phyloP scores from a whole-genome alignment of 2,113 vertebrate species.

The Chaetodon auriga region DNA sequence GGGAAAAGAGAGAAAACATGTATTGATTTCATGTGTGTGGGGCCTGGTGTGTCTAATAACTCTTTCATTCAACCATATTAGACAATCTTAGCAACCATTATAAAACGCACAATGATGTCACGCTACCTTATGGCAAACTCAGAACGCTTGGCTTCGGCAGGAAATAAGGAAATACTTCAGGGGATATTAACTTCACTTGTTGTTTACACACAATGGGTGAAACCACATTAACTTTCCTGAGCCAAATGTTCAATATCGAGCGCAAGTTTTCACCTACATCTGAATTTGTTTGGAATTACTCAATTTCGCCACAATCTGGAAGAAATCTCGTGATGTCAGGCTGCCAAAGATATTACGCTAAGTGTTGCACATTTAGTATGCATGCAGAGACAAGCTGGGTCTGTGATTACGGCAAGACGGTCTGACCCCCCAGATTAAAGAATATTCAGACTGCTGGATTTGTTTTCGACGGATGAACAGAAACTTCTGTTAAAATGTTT shows the following conservation, averaged over 20 bases:
- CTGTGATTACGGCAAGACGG: neutral
- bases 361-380: constrained; percentile 43
- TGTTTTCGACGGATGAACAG: neutral
- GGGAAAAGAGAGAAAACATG: constrained; percentile 34
- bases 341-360: constrained; percentile 65
- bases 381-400: constrained; percentile 29
- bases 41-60: constrained; percentile 55
- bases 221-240: constrained; percentile 23
- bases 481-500: neutral
- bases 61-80: constrained; percentile 44
- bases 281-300: constrained; percentile 72
- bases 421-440: constrained; percentile 7
- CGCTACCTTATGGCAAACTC: constrained; percentile 53
- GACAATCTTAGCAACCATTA: constrained; percentile 33
- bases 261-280: constrained; percentile 63
- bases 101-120: constrained; percentile 67
- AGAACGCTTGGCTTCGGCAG: constrained; percentile 29
- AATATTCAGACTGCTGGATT: constrained; percentile 1
- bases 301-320: constrained; percentile 70
- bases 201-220: constrained; percentile 63
- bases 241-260: constrained; percentile 55
- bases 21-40: constrained; percentile 59
- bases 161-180: constrained; percentile 61
- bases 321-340: constrained; percentile 40
- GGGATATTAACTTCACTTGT: constrained; percentile 60